Base-by-base conservation (phyloP, 1,140 invertebrate species). In the Cydia splendana region DNA sequence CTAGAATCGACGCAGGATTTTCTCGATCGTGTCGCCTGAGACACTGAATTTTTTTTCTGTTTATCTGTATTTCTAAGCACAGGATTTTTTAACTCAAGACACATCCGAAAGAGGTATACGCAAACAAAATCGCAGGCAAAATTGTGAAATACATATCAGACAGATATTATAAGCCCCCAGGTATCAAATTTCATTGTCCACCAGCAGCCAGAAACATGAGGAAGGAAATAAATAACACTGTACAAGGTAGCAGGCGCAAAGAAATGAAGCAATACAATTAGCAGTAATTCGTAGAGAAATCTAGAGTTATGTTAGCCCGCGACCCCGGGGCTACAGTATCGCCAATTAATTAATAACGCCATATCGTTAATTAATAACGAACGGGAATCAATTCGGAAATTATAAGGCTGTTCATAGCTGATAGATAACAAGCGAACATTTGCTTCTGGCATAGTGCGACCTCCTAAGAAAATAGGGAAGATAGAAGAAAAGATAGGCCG, bases 191-290 rank as follows among this genome's bases (percentile, higher is more conserved):
- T 4, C 13, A 53, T 53, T 18, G 51, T 53, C 57, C 5, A 18
- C 53, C 2, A 24, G 9, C 15, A 57, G 6, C 53, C 7, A 62
- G 18, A 62, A 62, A 24, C 2, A 62, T 62, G 1, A 24, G 20
- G 2, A 24, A 10, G 20, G 24, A 20, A 62, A 62, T 62, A 24
- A 62, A 24, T 62, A 62, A 24, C 20, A 62, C 20, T 24, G 5
- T 24, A 62, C 10, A 10, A 7, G 57, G 20, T 24, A 24, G 20
- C 24, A 20, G 9, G 7, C 7, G 57, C 9, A 20, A 62, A 24
- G 57, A 62, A 62, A 62, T 62, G 1, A 24, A 62, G 57, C 57
- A 62, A 24, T 62, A 24, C 20, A 62, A 62, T 62, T 62, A 62
- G 20, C 57, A 62, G 57, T 62, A 62, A 24, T 62, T 62, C 57